Base-by-base conservation (phyloP, 2,113 vertebrate genomes). In the Anhinga anhinga region DNA sequence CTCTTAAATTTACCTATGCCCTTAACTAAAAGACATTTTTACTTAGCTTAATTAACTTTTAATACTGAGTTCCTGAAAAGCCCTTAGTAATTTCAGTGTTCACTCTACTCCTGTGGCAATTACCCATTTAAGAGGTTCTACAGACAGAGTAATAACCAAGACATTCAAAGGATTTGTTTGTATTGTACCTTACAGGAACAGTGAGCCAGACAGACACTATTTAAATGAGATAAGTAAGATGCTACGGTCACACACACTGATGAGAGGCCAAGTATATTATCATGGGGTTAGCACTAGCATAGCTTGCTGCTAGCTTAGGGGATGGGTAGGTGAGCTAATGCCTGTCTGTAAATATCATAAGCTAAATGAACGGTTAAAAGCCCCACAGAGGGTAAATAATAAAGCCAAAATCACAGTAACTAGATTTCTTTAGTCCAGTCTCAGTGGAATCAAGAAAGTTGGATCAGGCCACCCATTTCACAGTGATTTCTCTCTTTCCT, bases 1-100 rank as follows among this genome's bases (percentile, higher is more conserved):
- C 69, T 84, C 61, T 72, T 86, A 66, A 88, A 86, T 0, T 92
- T 85, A 89, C 65, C 34, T 71, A 84, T 56, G 62, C 25, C 65
- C 52, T 69, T 82, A 95, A 91, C 49, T 56, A 49, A 82, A 65
- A 72, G 52, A 20, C 40, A 38, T 61, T 91, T 93, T 95, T 76
- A 76, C 70, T 87, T 40, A 15, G 38, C 36, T 76, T 94, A 91
- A 93, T 96, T 91, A 95, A 74, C 44, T 67, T 49, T 86, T 88
- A 93, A 81, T 85, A 84, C 44, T 5, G 36, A 67, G 69, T 3
- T 87, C 36, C 40, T 91, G 73, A 82, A 77, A 92, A 58, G n/a
- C 36, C 86, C 71, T 86, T 49, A 58, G 56, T 83, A 88, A 90
- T 93, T 92, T 86, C 58, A 12, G 62, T 15, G 40, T 23, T 94